Evolutionary conservation across 2,797 vertebrate genomes (phyloP), one percentile per base, ranked within the genome.

Genomic region (Peromyscus aztecus): DNA sequence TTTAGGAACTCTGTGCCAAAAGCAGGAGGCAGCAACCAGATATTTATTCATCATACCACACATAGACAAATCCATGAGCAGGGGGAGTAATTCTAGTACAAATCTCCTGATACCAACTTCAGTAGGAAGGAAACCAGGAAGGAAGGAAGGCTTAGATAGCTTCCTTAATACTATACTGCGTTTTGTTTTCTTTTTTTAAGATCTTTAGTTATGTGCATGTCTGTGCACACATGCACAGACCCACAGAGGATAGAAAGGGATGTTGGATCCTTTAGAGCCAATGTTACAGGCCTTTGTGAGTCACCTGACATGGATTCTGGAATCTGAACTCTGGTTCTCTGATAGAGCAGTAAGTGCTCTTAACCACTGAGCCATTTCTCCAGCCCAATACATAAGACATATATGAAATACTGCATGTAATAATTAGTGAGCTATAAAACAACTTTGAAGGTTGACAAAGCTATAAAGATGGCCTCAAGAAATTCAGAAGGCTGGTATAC

Each of bases 361-460:
- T 52, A 49, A 85, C 40, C 11, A 23, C 63, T 27, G 43, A 52
- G 43, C 6, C 21, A 4, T 49, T 11, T 1, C 43, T n/a, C 31
- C 43, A 67, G 13, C 63, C 83, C 61, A 85, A 24, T 16, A 77
- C 6, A 46, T 1, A 81, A 65, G 88, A 49, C 34, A 59, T n/a
- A 37, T 46, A 73, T 4, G 61, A 24, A 65, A 81, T 52, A 57
- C 31, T 90, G 34, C 90, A 78, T 49, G 49, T 34, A 80, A 75
- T 14, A 91, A 82, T 55, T 10, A 85, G 6, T 76, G 31, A 96
- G 75, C 23, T 87, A 65, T 8, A 65, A 69, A 73, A 86, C 40
- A 69, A 89, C 37, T 93, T 29, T 85, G 80, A 94, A 94, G 81
- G 78, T 46, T 65, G 49, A 94, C 27, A 52, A 90, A 84, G 52